A percentile compares a stretch with the other conserved stretches of the same genome.
Evolutionary conservation across 2,888 invertebrate genomes (phyloP).

Genomic region (Marasmarcha lunaedactyla): DNA sequence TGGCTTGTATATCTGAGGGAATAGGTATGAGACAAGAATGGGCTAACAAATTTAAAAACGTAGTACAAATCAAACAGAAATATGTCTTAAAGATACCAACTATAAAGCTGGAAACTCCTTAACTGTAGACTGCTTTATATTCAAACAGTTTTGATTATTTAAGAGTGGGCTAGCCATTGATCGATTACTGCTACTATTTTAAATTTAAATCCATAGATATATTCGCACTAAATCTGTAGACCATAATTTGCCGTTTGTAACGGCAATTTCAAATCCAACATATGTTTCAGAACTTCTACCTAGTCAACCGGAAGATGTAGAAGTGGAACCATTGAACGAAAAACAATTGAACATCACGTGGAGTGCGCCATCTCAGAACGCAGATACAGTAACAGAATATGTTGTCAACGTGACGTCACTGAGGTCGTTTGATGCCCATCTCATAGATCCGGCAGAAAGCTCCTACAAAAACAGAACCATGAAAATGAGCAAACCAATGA

Average conservation of each 20-base stretch:
- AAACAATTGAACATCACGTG: slow-evolving; percentile 80
- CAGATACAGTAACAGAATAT: slow-evolving; percentile 75
- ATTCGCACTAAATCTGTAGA: no score
- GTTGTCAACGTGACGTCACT: slow-evolving; percentile 79
- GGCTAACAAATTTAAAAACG: neutral
- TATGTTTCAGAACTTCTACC: slow-evolving; percentile 78
- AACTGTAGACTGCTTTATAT: no score
- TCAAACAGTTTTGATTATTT: no score
- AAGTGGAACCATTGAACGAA: slow-evolving; percentile 79
- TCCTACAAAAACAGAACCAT: slow-evolving; percentile 33
- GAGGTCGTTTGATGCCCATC: slow-evolving; percentile 74
- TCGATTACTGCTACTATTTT: no score
- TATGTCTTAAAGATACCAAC: slow-evolving; percentile 1
- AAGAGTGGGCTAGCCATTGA: neutral
- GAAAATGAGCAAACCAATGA: slow-evolving; percentile 33
- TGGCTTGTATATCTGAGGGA: slow-evolving; percentile 87
- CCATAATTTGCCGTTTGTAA: no score
- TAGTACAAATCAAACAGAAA: neutral
- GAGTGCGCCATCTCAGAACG: slow-evolving; percentile 74
- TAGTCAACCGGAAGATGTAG: slow-evolving; percentile 78
- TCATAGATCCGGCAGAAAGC: slow-evolving; percentile 58
- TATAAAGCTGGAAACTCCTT: no score
- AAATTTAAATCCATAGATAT: no score
- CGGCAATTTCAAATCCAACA: no score
- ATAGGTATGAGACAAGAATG: slow-evolving; percentile 50